phyloP scores from a whole-genome alignment of 2,888 invertebrate species.

The Nezara viridula region DNA sequence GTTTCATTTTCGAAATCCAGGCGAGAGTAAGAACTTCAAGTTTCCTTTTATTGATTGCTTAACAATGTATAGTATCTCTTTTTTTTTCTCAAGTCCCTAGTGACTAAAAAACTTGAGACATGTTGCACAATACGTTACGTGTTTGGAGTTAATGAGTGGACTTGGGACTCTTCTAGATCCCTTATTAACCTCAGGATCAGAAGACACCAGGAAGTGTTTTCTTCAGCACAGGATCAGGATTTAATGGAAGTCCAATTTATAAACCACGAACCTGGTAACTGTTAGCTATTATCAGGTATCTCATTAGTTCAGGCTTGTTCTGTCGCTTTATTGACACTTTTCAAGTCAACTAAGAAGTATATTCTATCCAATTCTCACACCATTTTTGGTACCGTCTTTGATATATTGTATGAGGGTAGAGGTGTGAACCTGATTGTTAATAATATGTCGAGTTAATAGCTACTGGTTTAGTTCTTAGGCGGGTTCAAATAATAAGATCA shows the following conservation, averaged over 20 bases:
- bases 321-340: background rate
- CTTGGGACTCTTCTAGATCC: too few species aligned
- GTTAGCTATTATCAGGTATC: background rate
- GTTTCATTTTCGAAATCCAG: too few species aligned
- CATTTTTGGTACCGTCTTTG: conserved; percentile 10
- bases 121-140: background rate
- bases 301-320: background rate
- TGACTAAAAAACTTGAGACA: background rate
- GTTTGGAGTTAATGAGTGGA: background rate
- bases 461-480: background rate
- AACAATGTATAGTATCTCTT: too few species aligned
- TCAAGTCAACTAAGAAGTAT: background rate
- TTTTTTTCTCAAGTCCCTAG: too few species aligned
- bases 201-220: background rate
- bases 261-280: background rate
- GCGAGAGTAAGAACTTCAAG: too few species aligned
- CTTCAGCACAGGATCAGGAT: background rate
- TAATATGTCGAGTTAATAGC: background rate
- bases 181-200: conserved; percentile 14
- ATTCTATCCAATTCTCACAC: background rate
- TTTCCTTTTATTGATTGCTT: too few species aligned
- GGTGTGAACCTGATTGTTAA: too few species aligned
- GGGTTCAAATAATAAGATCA: background rate
- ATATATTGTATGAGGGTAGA: background rate
- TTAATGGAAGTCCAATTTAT: background rate